Evolutionary conservation across 1,140 invertebrate species (phyloP).

Genomic region (Drosophila nannoptera): DNA sequence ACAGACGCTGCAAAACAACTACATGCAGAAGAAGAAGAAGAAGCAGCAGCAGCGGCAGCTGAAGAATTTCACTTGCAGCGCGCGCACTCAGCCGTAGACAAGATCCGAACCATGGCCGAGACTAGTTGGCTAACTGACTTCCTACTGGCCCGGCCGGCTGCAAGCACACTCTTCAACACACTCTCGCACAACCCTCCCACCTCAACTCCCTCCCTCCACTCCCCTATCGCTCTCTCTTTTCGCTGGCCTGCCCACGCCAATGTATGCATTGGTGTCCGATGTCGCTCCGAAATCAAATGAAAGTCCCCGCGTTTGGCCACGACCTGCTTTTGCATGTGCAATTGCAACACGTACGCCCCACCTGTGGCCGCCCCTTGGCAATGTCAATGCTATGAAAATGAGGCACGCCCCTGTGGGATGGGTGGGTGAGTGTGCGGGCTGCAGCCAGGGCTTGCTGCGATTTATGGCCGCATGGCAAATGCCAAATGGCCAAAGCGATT

Average conservation of each 20-base stretch:
- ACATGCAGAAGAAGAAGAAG: neutral
- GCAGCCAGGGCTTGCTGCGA: slow-evolving; percentile 19
- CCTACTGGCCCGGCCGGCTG: slow-evolving; percentile 12
- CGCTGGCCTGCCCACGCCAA: slow-evolving; percentile 33
- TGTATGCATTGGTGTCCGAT: slow-evolving; percentile 50
- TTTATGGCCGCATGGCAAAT: slow-evolving; percentile 67
- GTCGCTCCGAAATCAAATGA: slow-evolving; percentile 75
- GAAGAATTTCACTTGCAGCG: slow-evolving; percentile 42
- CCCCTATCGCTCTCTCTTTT: too few relatives aligned
- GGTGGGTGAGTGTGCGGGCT: neutral
- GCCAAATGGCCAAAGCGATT: slow-evolving; percentile 51
- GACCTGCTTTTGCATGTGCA: slow-evolving; percentile 69
- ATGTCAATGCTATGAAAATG: slow-evolving; percentile 45
- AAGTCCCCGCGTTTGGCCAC: slow-evolving; percentile 49
- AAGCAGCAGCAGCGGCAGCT: neutral
- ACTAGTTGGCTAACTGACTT: slow-evolving; percentile 20
- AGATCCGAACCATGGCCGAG: neutral
- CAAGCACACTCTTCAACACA: neutral
- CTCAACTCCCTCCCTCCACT: too few relatives aligned
- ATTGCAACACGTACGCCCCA: slow-evolving; percentile 53
- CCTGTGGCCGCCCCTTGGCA: neutral
- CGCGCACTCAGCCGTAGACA: slow-evolving; percentile 53
- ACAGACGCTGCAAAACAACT: slow-evolving; percentile 38
- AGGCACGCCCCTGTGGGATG: slow-evolving; percentile 44
- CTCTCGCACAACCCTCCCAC: slow-evolving; percentile 1